Evolutionary conservation across 2,797 vertebrate genomes (phyloP), one percentile per base, ranked within the genome.

Genomic region (Scarus forsteni): DNA sequence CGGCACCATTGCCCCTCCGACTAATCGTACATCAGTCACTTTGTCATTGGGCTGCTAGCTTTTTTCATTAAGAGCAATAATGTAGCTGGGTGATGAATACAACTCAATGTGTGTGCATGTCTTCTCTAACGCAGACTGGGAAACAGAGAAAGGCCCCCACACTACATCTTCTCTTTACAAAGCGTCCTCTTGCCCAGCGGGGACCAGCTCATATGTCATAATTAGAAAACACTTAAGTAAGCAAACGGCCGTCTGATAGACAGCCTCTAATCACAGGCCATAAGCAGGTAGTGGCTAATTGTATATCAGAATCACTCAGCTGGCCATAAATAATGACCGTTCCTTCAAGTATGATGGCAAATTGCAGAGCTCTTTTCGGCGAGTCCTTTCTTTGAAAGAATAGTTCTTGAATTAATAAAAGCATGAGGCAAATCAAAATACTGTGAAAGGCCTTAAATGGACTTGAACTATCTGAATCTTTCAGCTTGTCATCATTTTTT

Each of bases 161-260:
- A 84, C 87, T 93, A 89, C 83, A 84, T 97, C 96, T 96, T 95
- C 93, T 94, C 95, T 95, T 96, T 96, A 96, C 96, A 96, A 96
- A 96, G 96, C 93, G 90, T 95, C 94, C 94, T 94, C 94, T 94
- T 80, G 94, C 96, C 94, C 96, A 95, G 95, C 94, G 91, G 95
- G 95, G 92, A 93, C 93, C 92, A 93, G 90, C 93, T 91, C 95
- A 94, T 99, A 95, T 95, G 96, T 98, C 97, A 97, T 96, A 94
- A 99, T 98, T 97, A 96, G 94, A 97, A 98, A 98, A 96, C 97
- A 97, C 96, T 99, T 97, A 97, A 95, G 95, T 94, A 96, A 95
- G 95, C 95, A 96, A 94, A 93, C 90, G 89, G 90, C 87, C 71
- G 81, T 92, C 92, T 92, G 86, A 91, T 72, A 88, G 91, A 91